phyloP scores from a whole-genome alignment of 2,888 invertebrate genomes.

The Rosalia funebris region DNA sequence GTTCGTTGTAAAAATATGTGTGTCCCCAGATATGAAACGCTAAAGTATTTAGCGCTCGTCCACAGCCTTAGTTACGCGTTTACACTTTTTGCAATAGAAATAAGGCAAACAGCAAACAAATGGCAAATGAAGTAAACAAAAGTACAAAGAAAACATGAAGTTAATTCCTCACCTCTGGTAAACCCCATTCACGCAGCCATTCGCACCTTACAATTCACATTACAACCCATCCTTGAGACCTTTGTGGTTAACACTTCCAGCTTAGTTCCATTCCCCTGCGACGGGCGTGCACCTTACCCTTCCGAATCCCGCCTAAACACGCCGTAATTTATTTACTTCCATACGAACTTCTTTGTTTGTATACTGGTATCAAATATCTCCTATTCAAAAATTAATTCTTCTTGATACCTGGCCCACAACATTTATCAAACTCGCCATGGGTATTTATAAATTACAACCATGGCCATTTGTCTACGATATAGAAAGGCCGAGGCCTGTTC shows the following conservation, averaged over 20 bases:
- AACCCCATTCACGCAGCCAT: too few species aligned
- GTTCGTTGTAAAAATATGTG: too few species aligned
- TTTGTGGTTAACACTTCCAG: background rate
- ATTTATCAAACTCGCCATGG: conserved; percentile 19
- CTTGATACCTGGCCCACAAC: conserved; percentile 19
- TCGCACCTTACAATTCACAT: too few species aligned
- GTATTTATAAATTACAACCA: conserved; percentile 21
- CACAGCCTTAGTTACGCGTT: too few species aligned
- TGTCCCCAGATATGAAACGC: too few species aligned
- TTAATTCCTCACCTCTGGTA: too few species aligned
- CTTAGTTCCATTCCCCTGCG: background rate
- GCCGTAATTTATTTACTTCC: conserved; percentile 8
- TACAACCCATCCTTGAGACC: too few species aligned
- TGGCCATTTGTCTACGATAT: conserved; percentile 17
- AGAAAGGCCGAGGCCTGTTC: conserved; percentile 1
- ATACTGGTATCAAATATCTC: conserved; percentile 1
- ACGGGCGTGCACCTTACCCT: background rate
- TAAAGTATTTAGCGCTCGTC: too few species aligned
- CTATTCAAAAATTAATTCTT: conserved; percentile 16
- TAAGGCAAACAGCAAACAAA: too few species aligned
- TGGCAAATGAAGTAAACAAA: too few species aligned
- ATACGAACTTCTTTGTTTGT: conserved; percentile 4
- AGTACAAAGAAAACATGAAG: too few species aligned
- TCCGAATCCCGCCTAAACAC: background rate
- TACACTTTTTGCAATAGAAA: too few species aligned